Evolutionary conservation across 2,113 vertebrate genomes (phyloP), one percentile per base, ranked within the genome.

Genomic region (Gobio gobio): DNA sequence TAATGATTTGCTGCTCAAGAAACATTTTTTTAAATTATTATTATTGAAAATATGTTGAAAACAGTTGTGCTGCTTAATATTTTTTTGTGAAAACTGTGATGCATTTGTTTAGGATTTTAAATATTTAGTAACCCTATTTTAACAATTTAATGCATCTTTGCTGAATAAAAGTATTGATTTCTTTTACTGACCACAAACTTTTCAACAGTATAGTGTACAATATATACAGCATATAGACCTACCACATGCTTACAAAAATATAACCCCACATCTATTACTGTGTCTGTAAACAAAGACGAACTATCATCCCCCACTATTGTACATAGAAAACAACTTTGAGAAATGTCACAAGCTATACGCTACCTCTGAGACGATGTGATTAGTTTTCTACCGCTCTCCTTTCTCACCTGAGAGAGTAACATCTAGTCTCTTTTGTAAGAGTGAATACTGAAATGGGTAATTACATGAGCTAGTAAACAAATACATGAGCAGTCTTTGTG

Each of bases 401-500:
- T 64, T n/a, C 45, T 73, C 45, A 82, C 83, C 81, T 29, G 64
- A 85, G 49, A 76, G 59, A 83, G 63, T 45, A 70, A 78, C 63
- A 72, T 87, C 86, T 88, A 40, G 85, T 64, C 13, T 79, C 82
- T 56, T 88, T 92, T 93, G 85, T 79, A 68, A 86, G 87, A 89
- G 86, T 75, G 90, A 90, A 94, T 90, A 89, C 87, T 51, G 85
- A 85, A 90, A 89, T 88, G 85, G 72, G 89, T 88, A 91, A 93
- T 89, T 76, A 89, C 91, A 90, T 87, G 87, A 83, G 70, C 83
- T 18, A 36, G 58, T 85, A 87, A 88, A 92, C 87, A 91, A 91
- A 92, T 88, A 63, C 49, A 58, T 66, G 88, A 72, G 61, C 24
- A 47, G 77, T 61, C 56, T 83, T 83, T 86, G 74, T 86, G 74